Conservation (phyloP, 2,113 vertebrate species). For the Xyliphius kryptos region DNA sequence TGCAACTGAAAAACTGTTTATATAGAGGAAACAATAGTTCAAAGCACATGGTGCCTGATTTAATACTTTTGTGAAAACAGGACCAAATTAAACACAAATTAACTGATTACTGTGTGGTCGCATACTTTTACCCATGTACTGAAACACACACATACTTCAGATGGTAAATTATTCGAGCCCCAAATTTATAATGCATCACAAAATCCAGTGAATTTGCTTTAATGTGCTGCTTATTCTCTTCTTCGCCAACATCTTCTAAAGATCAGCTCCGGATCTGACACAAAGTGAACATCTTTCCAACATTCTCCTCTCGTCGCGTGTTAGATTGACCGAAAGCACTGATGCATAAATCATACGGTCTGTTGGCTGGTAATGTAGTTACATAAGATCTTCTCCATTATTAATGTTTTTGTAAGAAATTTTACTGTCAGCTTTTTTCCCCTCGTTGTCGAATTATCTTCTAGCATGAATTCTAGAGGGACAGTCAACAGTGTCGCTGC, state of each 20-base stretch:
- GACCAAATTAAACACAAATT: too few relatives aligned
- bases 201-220: too few relatives aligned
- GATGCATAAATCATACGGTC: background rate
- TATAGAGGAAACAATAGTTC: too few relatives aligned
- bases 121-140: too few relatives aligned
- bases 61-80: too few relatives aligned
- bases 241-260: background rate
- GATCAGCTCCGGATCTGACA: background rate
- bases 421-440: background rate
- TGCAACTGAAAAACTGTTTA: too few relatives aligned
- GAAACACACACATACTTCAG: too few relatives aligned
- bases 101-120: too few relatives aligned
- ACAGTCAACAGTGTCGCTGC: background rate
- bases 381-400: constrained; percentile 1
- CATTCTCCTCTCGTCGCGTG: background rate
- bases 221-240: background rate
- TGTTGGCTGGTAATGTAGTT: background rate
- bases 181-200: too few relatives aligned
- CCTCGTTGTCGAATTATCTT: background rate
- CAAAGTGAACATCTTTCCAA: background rate
- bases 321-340: background rate
- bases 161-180: too few relatives aligned
- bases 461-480: background rate
- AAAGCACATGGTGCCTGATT: too few relatives aligned
- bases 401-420: background rate